Conservation (phyloP, 2,888 invertebrate species). For the Trissoscelio sp. region DNA sequence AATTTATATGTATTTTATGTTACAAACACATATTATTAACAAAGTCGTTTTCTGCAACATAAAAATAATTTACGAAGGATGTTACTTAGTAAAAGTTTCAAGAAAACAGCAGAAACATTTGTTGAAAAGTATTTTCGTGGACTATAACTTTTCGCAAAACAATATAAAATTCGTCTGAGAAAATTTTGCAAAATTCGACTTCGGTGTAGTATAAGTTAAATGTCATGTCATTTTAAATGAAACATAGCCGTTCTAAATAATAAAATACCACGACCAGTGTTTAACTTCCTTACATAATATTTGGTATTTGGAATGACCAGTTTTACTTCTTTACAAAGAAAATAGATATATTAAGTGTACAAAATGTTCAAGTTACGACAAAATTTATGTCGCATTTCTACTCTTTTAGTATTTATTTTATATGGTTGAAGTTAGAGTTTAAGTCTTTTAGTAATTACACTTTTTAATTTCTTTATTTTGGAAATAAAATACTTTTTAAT, state of each 20-base stretch:
- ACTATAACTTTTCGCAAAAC: not conserved
- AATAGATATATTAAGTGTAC: not conserved
- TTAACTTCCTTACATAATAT: constrained; percentile 19
- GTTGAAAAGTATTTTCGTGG: not conserved
- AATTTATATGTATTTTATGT: no score
- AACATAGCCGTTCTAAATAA: constrained; percentile 5
- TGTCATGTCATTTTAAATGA: constrained; percentile 8
- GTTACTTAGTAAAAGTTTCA: no score
- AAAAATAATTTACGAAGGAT: no score
- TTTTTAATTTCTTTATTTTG: not conserved
- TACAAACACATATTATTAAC: no score
- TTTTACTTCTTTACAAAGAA: not conserved
- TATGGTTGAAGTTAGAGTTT: no score
- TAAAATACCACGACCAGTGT: constrained; percentile 9
- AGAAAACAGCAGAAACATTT: no score
- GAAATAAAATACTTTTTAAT: no score
- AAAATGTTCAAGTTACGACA: not conserved
- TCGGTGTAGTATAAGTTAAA: not conserved
- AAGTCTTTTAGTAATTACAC: no score
- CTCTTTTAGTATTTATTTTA: no score
- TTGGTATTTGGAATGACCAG: not conserved
- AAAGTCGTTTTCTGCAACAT: no score
- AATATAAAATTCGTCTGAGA: not conserved
- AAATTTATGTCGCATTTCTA: not conserved
- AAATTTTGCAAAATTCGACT: not conserved